These are phyloP conservation scores for Desmodus rotundus DNA, from an alignment of 2,113 vertebrate species.

Conservation along the genomic window DNA sequence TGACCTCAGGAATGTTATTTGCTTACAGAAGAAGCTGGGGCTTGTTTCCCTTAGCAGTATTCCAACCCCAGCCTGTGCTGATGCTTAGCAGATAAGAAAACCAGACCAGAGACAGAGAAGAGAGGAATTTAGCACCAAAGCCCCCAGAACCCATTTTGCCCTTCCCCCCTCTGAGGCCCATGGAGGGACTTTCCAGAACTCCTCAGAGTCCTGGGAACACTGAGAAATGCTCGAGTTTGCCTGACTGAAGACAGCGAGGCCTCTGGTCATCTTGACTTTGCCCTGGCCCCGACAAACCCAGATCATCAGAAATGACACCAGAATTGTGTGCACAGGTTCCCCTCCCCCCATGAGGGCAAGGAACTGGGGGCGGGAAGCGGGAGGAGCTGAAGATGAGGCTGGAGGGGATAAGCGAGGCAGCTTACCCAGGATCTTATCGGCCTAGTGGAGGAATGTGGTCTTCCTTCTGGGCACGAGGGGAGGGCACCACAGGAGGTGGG, in stretches of 20 bases:
- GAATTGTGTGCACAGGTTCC: background rate
- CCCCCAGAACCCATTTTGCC: background rate
- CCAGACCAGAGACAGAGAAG: constrained; percentile 41
- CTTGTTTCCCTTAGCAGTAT: constrained; percentile 69
- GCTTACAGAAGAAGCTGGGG: constrained; percentile 68
- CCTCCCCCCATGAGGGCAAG: background rate
- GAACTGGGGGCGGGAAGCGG: fast-evolving
- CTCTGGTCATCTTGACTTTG: background rate
- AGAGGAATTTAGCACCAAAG: constrained; percentile 47
- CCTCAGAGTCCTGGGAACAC: background rate
- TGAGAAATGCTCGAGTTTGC: background rate
- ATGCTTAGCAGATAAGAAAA: constrained; percentile 69
- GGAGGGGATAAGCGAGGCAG: background rate
- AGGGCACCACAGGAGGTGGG: background rate
- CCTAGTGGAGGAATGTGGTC: background rate
- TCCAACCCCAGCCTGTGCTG: constrained; percentile 52
- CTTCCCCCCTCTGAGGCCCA: background rate
- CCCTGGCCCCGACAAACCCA: background rate
- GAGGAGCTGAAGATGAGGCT: background rate
- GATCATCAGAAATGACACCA: background rate
- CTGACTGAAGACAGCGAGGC: background rate
- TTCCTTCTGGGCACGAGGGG: background rate
- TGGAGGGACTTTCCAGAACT: background rate
- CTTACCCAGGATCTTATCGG: constrained; percentile 16
- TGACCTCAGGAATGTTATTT: constrained; percentile 74